These are phyloP conservation scores for Gymnocypris eckloni DNA, from an alignment of 2,797 vertebrate species.

Conservation along the genomic window DNA sequence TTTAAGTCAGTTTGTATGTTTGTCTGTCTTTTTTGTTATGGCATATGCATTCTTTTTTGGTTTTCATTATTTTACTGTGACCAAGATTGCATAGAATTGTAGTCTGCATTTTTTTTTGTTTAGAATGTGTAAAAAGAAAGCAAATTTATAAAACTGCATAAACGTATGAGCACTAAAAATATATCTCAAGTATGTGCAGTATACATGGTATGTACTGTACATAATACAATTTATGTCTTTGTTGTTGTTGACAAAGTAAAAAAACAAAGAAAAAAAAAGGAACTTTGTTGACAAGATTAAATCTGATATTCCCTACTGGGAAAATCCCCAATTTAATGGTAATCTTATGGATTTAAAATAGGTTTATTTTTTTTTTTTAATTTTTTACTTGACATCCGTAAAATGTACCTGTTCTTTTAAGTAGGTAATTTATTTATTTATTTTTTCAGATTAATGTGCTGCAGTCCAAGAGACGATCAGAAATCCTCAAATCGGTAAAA, in stretches of 20 bases:
- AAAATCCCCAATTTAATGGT: neutral
- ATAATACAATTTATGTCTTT: neutral
- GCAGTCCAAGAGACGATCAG: constrained; percentile 96
- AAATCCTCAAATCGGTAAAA: constrained; percentile 97
- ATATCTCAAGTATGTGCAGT: neutral
- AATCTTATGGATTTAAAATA: neutral
- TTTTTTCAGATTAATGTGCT: constrained; percentile 92
- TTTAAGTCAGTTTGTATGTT: neutral
- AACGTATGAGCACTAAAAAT: neutral
- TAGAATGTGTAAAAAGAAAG: neutral
- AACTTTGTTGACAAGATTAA: neutral
- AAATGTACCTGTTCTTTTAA: neutral
- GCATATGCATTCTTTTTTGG: too few relatives aligned
- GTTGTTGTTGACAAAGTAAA: neutral
- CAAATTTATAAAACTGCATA: neutral
- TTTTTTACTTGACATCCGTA: neutral
- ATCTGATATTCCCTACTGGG: neutral
- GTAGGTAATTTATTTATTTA: neutral
- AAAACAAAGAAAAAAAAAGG: neutral
- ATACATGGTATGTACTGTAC: too few relatives aligned
- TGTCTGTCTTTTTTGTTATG: neutral
- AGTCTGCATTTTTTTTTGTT: neutral
- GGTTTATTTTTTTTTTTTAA: neutral
- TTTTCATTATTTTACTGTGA: neutral
- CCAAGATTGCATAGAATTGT: neutral